Evolutionary conservation across 2,888 invertebrate genomes (phyloP).

Genomic region (Auanema freiburgensis): DNA sequence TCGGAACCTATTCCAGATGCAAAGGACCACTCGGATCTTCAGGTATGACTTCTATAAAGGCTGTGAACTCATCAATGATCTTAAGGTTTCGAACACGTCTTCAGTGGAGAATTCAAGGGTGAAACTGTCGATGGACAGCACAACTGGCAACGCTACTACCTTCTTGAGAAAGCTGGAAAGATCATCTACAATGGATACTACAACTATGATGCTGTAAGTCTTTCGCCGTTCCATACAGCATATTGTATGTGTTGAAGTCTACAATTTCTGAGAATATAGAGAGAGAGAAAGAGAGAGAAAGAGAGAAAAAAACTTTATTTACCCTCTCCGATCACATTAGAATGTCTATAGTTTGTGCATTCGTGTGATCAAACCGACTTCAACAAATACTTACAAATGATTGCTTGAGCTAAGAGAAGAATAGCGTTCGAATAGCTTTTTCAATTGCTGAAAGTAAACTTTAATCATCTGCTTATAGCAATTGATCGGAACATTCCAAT

Average conservation of each 20-base stretch:
- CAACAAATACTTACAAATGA: background rate
- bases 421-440: background rate
- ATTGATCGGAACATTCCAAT: slow-evolving; percentile 62
- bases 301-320: too few species aligned
- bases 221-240: too few species aligned
- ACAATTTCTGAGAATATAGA: too few species aligned
- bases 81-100: slow-evolving; percentile 63
- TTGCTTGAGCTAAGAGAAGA: background rate
- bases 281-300: too few species aligned
- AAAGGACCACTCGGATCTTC: slow-evolving; percentile 51
- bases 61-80: slow-evolving; percentile 4
- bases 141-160: slow-evolving; percentile 61
- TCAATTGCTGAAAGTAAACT: background rate
- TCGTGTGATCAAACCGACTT: too few species aligned
- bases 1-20: slow-evolving; percentile 60
- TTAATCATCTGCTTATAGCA: slow-evolving; percentile 23
- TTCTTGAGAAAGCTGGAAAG: slow-evolving; percentile 54
- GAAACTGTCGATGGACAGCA: slow-evolving; percentile 59
- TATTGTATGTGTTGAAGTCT: too few species aligned
- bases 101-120: slow-evolving; percentile 57
- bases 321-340: too few species aligned
- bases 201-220: slow-evolving; percentile 41
- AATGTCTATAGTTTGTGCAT: too few species aligned
- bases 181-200: slow-evolving; percentile 63
- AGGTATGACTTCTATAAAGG: slow-evolving; percentile 23